Evolutionary conservation across 2,888 invertebrate genomes (phyloP).

Genomic region (Coronaproctus castanopsis): DNA sequence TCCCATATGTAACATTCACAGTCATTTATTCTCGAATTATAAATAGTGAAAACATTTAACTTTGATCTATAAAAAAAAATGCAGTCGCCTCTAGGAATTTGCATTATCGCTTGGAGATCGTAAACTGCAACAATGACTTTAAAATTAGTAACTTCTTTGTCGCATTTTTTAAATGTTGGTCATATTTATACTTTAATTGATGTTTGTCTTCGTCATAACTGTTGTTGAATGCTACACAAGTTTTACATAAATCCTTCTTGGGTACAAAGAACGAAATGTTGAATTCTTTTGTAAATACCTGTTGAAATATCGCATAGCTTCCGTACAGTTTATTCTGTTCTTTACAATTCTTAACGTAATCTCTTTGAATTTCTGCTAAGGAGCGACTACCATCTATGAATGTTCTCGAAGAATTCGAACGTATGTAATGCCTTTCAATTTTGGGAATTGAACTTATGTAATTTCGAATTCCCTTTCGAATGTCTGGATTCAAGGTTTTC

Average conservation of each 20-base stretch:
- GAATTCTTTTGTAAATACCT: slow-evolving; percentile 9
- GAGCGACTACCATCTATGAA: slow-evolving; percentile 18
- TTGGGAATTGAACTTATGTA: no score
- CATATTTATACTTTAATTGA: slow-evolving; percentile 15
- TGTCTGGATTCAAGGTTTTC: not conserved
- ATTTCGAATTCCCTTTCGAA: no score
- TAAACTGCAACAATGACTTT: slow-evolving; percentile 17
- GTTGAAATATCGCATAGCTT: slow-evolving; percentile 10
- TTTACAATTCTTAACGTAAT: slow-evolving; percentile 6
- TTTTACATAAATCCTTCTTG: slow-evolving; percentile 1
- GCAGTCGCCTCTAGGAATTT: slow-evolving; percentile 21
- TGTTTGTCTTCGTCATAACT: slow-evolving; percentile 3
- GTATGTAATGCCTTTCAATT: slow-evolving; percentile 17
- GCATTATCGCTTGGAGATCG: slow-evolving; percentile 24
- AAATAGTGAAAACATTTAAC: not conserved
- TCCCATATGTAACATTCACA: not conserved
- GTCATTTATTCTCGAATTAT: not conserved
- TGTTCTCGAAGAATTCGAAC: slow-evolving; percentile 12
- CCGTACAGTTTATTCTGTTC: slow-evolving; percentile 9
- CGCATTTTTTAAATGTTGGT: slow-evolving; percentile 17
- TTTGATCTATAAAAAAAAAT: slow-evolving; percentile 14
- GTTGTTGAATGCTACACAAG: not conserved
- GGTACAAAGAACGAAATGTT: slow-evolving; percentile 10
- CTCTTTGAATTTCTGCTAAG: slow-evolving; percentile 9
- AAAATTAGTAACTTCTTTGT: not conserved